Evolutionary conservation across 2,113 vertebrate genomes (phyloP).

Genomic region (Centropus unirufus): DNA sequence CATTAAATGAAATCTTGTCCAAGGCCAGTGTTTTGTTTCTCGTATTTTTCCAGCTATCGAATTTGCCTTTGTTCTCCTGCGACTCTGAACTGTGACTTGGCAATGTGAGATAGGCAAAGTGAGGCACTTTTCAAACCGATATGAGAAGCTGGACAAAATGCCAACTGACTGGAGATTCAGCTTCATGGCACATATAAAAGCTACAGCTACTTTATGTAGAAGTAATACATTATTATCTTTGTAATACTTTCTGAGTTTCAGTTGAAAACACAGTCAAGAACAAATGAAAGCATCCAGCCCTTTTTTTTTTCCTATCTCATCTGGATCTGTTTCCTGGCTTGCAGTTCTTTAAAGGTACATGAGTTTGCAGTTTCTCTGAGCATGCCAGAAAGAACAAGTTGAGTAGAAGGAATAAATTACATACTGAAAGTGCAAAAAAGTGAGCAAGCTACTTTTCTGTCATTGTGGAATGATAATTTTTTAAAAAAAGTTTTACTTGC

Average conservation of each 20-base stretch:
- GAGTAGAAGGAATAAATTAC: slow-evolving; percentile 1
- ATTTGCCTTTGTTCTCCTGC: neutral
- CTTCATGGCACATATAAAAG: neutral
- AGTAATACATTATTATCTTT: neutral
- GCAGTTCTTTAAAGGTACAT: neutral
- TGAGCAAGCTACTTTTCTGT: neutral
- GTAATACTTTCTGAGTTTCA: neutral
- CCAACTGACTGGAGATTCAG: neutral
- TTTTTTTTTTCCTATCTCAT: neutral
- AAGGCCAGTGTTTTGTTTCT: neutral
- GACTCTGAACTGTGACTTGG: neutral
- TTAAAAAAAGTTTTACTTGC: neutral
- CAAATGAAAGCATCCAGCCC: neutral
- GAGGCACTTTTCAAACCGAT: neutral
- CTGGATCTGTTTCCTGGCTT: neutral
- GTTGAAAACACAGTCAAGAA: neutral
- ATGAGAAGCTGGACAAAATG: neutral
- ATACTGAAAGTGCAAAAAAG: neutral
- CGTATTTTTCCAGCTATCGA: slow-evolving; percentile 15
- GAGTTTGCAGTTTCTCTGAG: neutral
- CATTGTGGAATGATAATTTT: neutral
- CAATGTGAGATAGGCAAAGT: neutral
- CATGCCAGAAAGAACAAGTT: neutral
- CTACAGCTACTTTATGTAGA: neutral
- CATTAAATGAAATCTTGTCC: neutral